A percentile compares a stretch with the other conserved stretches of the same genome.
phyloP scores from a whole-genome alignment of 1,140 invertebrate genomes.

The Gryon sp. region DNA sequence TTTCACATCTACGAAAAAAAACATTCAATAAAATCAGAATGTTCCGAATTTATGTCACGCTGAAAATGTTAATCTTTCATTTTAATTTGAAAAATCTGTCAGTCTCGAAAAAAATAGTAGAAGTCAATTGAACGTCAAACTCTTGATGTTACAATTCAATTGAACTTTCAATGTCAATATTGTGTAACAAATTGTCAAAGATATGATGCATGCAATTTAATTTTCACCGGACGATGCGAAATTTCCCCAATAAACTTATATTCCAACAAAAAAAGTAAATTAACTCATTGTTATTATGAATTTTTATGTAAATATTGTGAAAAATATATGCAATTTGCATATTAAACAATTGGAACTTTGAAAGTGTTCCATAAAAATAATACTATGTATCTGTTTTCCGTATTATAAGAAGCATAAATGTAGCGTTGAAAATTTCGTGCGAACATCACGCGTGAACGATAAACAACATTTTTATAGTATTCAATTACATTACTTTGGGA shows the following conservation, averaged over 20 bases:
- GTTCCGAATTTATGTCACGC: too few relatives aligned
- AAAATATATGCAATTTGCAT: conserved; percentile 19
- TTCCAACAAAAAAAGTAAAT: conserved; percentile 15
- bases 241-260: conserved; percentile 22
- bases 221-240: conserved; percentile 7
- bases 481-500: conserved; percentile 40
- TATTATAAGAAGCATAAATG: conserved; percentile 39
- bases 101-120: too few relatives aligned
- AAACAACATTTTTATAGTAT: conserved; percentile 39
- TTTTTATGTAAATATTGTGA: too few relatives aligned
- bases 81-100: too few relatives aligned
- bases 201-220: conserved; percentile 1
- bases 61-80: too few relatives aligned
- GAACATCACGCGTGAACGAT: conserved; percentile 39
- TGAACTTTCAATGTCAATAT: conserved; percentile 16
- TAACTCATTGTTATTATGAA: too few relatives aligned
- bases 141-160: conserved; percentile 30
- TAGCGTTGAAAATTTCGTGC: conserved; percentile 19
- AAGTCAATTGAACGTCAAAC: conserved; percentile 29
- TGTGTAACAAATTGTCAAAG: conserved; percentile 28
- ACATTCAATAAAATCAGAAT: too few relatives aligned
- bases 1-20: too few relatives aligned
- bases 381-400: conserved; percentile 18
- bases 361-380: conserved; percentile 15
- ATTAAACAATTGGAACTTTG: conserved; percentile 16